These are phyloP conservation scores for Zosterops borbonicus DNA, from an alignment of 2,113 vertebrate species.

Conservation along the genomic window DNA sequence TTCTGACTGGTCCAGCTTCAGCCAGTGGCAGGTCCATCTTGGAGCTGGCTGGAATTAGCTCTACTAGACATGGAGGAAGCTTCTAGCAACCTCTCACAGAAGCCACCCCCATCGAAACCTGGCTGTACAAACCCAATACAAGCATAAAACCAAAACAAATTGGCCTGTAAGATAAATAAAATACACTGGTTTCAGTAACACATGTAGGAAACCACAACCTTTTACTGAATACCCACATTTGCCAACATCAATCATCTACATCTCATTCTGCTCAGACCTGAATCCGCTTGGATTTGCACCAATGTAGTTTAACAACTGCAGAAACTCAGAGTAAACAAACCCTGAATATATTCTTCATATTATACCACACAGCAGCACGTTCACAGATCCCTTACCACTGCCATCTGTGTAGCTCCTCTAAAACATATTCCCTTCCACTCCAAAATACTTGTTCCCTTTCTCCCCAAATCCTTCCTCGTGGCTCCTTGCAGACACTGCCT, in stretches of 20 bases:
- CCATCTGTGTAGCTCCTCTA: background rate
- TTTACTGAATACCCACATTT: background rate
- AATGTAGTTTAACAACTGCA: background rate
- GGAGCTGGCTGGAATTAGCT: background rate
- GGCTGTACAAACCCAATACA: background rate
- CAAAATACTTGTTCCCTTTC: background rate
- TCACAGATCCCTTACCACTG: background rate
- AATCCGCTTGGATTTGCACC: background rate
- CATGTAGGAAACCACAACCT: background rate
- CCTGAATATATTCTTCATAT: background rate
- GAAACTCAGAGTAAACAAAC: background rate
- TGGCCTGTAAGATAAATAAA: background rate
- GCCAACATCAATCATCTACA: background rate
- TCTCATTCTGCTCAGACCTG: background rate
- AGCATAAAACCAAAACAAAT: background rate
- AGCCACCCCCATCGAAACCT: background rate
- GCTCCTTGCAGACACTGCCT: background rate
- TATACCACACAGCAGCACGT: background rate
- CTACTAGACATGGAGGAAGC: background rate
- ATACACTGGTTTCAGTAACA: background rate
- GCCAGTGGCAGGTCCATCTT: fast-evolving
- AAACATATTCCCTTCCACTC: no score
- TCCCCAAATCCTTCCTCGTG: fast-evolving
- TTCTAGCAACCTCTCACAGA: background rate
- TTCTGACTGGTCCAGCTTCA: background rate